phyloP scores from a whole-genome alignment of 2,888 invertebrate species.

The Hirtodrosophila trivittata region DNA sequence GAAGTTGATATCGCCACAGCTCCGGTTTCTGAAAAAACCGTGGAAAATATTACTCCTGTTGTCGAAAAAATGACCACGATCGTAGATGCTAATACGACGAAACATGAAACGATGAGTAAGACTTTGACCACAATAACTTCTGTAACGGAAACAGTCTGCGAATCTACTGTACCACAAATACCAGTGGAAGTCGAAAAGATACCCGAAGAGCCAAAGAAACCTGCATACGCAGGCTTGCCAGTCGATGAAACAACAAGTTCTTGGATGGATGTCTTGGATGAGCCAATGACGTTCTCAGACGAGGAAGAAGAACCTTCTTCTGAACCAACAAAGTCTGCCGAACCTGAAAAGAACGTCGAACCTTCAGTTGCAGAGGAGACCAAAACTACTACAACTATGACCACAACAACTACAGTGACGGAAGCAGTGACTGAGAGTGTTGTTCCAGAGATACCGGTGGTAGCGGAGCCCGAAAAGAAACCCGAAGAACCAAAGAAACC shows the following conservation, averaged over 20 bases:
- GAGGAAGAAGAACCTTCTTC: constrained; percentile 20
- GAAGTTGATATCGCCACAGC: background rate
- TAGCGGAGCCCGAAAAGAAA: background rate
- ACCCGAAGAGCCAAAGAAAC: constrained; percentile 54
- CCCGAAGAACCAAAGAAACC: background rate
- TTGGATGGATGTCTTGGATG: constrained; percentile 81
- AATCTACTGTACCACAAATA: background rate
- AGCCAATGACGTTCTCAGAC: constrained; percentile 79
- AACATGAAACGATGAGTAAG: background rate
- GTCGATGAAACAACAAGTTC: constrained; percentile 60
- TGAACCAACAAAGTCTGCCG: background rate
- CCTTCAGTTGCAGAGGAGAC: background rate
- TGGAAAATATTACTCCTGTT: background rate
- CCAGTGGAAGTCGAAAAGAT: constrained; percentile 9
- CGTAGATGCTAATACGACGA: too few relatives aligned
- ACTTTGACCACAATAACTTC: constrained; percentile 15
- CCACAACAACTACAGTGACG: background rate
- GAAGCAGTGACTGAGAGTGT: background rate
- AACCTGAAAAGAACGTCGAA: background rate
- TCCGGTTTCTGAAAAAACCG: background rate
- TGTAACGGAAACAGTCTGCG: background rate
- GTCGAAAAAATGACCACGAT: too few relatives aligned
- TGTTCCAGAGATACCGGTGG: too few relatives aligned
- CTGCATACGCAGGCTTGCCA: constrained; percentile 74
- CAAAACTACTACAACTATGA: constrained; percentile 1